phyloP scores from a whole-genome alignment of 1,140 invertebrate genomes.

The Diachasma alloeum region DNA sequence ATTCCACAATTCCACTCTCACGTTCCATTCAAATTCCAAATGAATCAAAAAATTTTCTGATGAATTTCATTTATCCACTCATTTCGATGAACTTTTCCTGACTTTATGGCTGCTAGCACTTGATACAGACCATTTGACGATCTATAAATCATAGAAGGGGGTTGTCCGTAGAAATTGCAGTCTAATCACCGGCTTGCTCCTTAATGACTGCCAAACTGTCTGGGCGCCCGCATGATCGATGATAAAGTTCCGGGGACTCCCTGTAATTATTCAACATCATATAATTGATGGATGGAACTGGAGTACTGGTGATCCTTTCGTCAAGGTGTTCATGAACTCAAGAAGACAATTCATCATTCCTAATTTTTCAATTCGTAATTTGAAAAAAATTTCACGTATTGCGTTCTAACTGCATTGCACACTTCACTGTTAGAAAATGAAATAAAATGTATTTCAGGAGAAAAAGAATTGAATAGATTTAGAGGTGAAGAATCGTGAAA shows the following conservation, averaged over 20 bases:
- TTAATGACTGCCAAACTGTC: slow-evolving; percentile 3
- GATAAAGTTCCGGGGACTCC: not conserved
- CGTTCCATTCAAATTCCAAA: no score
- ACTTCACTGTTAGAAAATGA: no score
- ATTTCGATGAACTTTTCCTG: no score
- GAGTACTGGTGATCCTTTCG: not conserved
- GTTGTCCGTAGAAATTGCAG: not conserved
- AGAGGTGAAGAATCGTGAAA: no score
- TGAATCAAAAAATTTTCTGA: not conserved
- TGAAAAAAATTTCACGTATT: no score
- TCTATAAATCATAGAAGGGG: slow-evolving; percentile 10
- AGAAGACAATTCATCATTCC: not conserved
- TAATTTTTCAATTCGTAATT: not conserved
- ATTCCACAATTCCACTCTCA: no score
- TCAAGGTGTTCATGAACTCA: not conserved
- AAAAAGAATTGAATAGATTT: no score
- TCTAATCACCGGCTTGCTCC: not conserved
- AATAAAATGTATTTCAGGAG: no score
- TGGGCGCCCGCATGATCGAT: not conserved
- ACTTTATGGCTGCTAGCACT: no score
- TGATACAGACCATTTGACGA: not conserved
- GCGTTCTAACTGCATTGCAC: no score
- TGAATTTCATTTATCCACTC: no score
- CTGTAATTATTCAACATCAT: not conserved
- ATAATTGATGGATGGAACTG: not conserved